These are phyloP conservation scores for Drosophila albomicans DNA, from an alignment of 1,140 invertebrate species.

Conservation along the genomic window DNA sequence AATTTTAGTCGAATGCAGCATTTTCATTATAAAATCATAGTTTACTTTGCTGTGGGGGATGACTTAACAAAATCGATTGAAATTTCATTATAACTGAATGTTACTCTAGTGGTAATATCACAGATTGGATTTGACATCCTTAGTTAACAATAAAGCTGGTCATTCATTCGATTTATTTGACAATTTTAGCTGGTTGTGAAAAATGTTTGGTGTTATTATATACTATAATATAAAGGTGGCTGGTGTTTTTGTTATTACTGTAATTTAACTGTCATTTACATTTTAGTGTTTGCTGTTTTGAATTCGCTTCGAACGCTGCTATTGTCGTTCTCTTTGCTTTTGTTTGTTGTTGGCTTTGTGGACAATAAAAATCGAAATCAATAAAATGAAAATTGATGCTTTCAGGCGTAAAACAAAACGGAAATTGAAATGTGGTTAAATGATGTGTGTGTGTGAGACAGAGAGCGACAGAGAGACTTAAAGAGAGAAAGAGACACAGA, in stretches of 20 bases:
- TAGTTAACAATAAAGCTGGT: constrained; percentile 19
- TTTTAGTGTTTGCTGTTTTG: constrained; percentile 53
- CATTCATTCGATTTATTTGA: constrained; percentile 64
- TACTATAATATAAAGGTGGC: not conserved
- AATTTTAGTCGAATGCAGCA: too few relatives aligned
- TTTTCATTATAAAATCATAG: too few relatives aligned
- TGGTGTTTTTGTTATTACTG: constrained; percentile 21
- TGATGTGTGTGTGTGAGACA: constrained; percentile 23
- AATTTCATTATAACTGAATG: not conserved
- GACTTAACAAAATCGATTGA: too few relatives aligned
- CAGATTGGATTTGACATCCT: not conserved
- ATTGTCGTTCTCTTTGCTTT: constrained; percentile 11
- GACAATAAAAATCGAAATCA: constrained; percentile 78
- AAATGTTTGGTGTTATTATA: constrained; percentile 28
- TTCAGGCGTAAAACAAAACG: constrained; percentile 78
- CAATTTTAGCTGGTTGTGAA: constrained; percentile 55
- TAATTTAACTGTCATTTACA: constrained; percentile 61
- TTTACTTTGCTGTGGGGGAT: too few relatives aligned
- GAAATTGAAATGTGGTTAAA: constrained; percentile 76
- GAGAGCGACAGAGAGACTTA: not conserved
- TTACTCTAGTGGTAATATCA: not conserved
- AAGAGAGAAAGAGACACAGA: too few relatives aligned
- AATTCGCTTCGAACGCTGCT: constrained; percentile 23
- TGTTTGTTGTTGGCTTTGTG: constrained; percentile 48
- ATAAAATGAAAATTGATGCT: constrained; percentile 80